Evolutionary conservation across 1,140 invertebrate species (phyloP), one percentile per base, ranked within the genome.

Genomic region (Diachasma alloeum): DNA sequence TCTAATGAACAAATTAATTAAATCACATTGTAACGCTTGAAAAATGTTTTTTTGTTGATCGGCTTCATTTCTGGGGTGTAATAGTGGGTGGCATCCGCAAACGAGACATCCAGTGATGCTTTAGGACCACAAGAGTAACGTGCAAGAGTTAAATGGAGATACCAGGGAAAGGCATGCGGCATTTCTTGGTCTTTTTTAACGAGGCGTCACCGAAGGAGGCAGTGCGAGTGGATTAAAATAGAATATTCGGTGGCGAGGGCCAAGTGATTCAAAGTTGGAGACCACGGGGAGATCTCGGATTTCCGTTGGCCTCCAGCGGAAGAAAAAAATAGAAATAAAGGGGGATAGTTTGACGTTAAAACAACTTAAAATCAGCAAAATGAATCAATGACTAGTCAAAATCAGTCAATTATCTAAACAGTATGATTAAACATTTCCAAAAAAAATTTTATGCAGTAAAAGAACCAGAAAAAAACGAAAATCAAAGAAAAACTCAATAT

Each of bases 211-310:
- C 67, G 74, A 76, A 76, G 53, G 48, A 66, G 63, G 31, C 11
- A 44, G 26, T 53, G 26, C 13, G 10, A 22, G 11, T 39, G 24
- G 48, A 76, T 71, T 53, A 76, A 76, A 76, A 76, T 76, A 76
- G 74, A 76, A 59, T 68, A 63, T 71, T 76, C 42, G 48, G 67
- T 71, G 53, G 26, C 36, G 48, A 36, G 74, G 66, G 42, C 74
- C 63, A 75, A 75, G 24, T 68, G 66, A 75, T 75, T 69, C 56
- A 69, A 75, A 69, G 66, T 75, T 68, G 66, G 66, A 69, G 66
- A 75, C 59, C 39, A 42, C 6, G 22, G 39, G 42, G 73, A 69
- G 68, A 36, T 76, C 68, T 71, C 68, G 37, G 13, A 53, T 63
- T 76, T 76, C 46, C 15, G 66, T 68, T 68, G 31, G 26, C 36